Evolutionary conservation across 2,797 vertebrate species (phyloP).

Genomic region (Taenioides sp.): DNA sequence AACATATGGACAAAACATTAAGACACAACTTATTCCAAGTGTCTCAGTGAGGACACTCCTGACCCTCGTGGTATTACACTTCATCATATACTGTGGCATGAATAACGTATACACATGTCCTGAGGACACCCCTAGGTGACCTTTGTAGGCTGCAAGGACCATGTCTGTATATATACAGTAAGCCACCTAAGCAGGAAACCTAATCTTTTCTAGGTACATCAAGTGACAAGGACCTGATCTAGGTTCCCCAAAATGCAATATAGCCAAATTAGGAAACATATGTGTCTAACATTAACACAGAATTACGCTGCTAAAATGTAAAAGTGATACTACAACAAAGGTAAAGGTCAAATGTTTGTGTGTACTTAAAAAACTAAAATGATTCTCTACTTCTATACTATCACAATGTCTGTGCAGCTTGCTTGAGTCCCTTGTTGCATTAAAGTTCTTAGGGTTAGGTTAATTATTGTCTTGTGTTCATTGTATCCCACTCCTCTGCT

Average conservation of each 20-base stretch:
- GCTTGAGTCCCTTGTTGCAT: conserved; percentile 23
- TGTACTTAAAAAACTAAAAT: conserved; percentile 21
- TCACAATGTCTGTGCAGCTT: conserved; percentile 24
- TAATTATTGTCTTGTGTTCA: conserved; percentile 29
- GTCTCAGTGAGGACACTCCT: not conserved
- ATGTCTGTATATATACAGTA: conserved; percentile 11
- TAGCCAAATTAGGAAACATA: conserved; percentile 17
- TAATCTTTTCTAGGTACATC: conserved; percentile 10
- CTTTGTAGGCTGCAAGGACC: not conserved
- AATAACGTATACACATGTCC: conserved; percentile 1
- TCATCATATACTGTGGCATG: not conserved
- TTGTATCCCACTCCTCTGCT: conserved; percentile 11
- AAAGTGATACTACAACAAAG: conserved; percentile 54
- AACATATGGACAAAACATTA: conserved; percentile 1
- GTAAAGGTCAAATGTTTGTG: conserved; percentile 19
- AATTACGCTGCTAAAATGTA: conserved; percentile 30
- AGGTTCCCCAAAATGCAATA: conserved; percentile 26
- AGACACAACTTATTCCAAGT: not conserved
- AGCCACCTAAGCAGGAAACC: conserved; percentile 24
- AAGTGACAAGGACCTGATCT: not conserved
- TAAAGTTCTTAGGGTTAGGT: conserved; percentile 35
- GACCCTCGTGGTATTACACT: not conserved
- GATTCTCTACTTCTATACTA: not conserved
- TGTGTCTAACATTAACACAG: conserved; percentile 11
- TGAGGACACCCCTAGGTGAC: conserved; percentile 12